A percentile compares a stretch with the other conserved stretches of the same genome.
Conservation (phyloP, 2,888 invertebrate species). For the Ormia ochracea region DNA sequence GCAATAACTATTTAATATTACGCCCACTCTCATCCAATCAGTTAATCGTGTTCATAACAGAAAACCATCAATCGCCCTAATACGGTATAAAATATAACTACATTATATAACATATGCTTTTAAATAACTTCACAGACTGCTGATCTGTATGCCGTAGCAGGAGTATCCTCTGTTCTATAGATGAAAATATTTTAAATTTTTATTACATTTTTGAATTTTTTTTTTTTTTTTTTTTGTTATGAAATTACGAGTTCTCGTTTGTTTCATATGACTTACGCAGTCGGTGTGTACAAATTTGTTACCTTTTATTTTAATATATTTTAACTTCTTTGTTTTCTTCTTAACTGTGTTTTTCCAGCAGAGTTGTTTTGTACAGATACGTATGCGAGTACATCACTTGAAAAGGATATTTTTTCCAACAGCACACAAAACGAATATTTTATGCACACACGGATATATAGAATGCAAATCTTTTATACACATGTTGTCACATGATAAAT, state of each 20-base stretch:
- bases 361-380: constrained; percentile 34
- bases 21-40: too few relatives aligned
- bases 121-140: neutral
- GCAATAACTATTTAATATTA: too few relatives aligned
- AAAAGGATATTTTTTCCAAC: neutral
- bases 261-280: constrained; percentile 49
- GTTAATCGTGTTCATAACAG: too few relatives aligned
- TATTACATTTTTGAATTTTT: constrained; percentile 15
- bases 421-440: neutral
- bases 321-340: neutral
- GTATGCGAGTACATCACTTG: neutral
- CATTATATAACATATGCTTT: neutral
- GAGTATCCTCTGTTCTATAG: neutral
- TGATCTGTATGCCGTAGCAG: neutral
- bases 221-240: neutral
- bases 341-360: constrained; percentile 44
- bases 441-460: neutral
- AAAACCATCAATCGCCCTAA: too few relatives aligned
- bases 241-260: constrained; percentile 39
- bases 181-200: constrained; percentile 28
- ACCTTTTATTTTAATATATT: neutral
- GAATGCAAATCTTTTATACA: constrained; percentile 38
- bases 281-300: constrained; percentile 31
- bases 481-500: constrained; percentile 62
- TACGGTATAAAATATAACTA: too few relatives aligned